These are phyloP conservation scores for Agrenia bidenticulata DNA, from an alignment of 2,888 invertebrate genomes.

Conservation along the genomic window DNA sequence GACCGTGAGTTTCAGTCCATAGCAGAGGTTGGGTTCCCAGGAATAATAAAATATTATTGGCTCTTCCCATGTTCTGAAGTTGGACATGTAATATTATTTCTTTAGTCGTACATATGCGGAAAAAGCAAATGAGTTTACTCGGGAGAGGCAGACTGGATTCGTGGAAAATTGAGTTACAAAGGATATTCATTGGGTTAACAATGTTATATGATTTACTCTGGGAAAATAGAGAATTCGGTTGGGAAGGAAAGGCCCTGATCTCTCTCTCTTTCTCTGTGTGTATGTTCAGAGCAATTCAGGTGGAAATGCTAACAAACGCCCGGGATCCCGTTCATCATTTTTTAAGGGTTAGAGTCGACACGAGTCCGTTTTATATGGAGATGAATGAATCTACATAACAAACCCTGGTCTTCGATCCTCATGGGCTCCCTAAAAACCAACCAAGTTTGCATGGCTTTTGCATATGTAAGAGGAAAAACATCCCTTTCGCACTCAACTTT, in stretches of 20 bases:
- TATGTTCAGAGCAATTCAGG: constrained; percentile 51
- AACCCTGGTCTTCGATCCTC: constrained; percentile 26
- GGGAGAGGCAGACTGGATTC: background rate
- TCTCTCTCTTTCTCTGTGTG: constrained; percentile 26
- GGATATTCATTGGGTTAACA: constrained; percentile 30
- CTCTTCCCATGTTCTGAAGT: too few relatives aligned
- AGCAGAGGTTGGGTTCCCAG: too few relatives aligned
- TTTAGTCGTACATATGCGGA: too few relatives aligned
- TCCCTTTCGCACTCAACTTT: constrained; percentile 10
- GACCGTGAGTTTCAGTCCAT: too few relatives aligned
- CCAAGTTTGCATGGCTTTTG: background rate
- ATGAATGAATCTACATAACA: constrained; percentile 43
- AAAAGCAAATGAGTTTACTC: too few relatives aligned
- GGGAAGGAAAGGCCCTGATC: background rate
- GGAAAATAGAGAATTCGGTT: constrained; percentile 29
- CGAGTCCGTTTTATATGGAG: constrained; percentile 23
- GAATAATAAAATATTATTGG: too few relatives aligned
- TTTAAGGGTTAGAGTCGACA: constrained; percentile 38
- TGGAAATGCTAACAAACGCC: constrained; percentile 53
- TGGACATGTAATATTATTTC: too few relatives aligned
- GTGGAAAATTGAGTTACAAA: constrained; percentile 31
- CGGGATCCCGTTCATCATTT: constrained; percentile 46
- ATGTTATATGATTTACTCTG: constrained; percentile 36
- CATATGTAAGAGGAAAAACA: background rate
- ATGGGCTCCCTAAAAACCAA: constrained; percentile 10